A percentile compares a stretch with the other conserved stretches of the same genome.
Evolutionary conservation across 2,113 vertebrate species (phyloP).

Genomic region (Dipodomys spectabilis): DNA sequence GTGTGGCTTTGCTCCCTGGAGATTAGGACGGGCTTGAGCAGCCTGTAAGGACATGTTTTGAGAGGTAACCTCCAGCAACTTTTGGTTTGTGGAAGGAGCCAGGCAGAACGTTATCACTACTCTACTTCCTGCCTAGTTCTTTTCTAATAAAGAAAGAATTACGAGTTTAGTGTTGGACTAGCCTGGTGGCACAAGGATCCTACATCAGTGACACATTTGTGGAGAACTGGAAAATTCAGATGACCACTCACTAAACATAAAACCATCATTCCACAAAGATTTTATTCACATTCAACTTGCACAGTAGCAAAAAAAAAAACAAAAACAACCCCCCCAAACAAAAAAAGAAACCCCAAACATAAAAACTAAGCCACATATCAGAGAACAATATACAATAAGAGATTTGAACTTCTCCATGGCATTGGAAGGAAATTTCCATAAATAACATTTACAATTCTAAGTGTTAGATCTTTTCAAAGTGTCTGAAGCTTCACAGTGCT

Average conservation of each 20-base stretch:
- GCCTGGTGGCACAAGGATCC: constrained; percentile 45
- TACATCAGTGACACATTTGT: constrained; percentile 66
- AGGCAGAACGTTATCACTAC: not conserved
- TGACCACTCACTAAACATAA: constrained; percentile 83
- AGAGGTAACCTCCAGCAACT: constrained; percentile 33
- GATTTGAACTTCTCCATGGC: constrained; percentile 66
- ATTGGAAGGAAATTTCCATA: constrained; percentile 73
- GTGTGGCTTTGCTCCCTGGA: not conserved
- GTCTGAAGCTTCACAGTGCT: constrained; percentile 81
- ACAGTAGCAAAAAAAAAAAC: constrained; percentile 78
- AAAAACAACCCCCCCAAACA: constrained; percentile 57
- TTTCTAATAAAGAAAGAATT: constrained; percentile 38
- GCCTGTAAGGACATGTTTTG: constrained; percentile 23
- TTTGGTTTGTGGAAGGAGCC: constrained; percentile 45
- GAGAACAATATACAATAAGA: constrained; percentile 76
- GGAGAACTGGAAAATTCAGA: constrained; percentile 73
- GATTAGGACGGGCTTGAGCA: constrained; percentile 3
- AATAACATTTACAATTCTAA: constrained; percentile 80
- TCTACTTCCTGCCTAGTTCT: constrained; percentile 32
- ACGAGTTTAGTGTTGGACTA: constrained; percentile 64
- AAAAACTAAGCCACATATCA: constrained; percentile 81
- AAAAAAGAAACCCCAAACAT: constrained; percentile 67
- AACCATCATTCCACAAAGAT: constrained; percentile 85
- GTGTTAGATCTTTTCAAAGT: constrained; percentile 69
- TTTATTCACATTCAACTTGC: constrained; percentile 85